Percentiles rank a stretch among this genome's conserved stretches.
phyloP scores from a whole-genome alignment of 1,140 invertebrate genomes.

The Subanguina moxae region DNA sequence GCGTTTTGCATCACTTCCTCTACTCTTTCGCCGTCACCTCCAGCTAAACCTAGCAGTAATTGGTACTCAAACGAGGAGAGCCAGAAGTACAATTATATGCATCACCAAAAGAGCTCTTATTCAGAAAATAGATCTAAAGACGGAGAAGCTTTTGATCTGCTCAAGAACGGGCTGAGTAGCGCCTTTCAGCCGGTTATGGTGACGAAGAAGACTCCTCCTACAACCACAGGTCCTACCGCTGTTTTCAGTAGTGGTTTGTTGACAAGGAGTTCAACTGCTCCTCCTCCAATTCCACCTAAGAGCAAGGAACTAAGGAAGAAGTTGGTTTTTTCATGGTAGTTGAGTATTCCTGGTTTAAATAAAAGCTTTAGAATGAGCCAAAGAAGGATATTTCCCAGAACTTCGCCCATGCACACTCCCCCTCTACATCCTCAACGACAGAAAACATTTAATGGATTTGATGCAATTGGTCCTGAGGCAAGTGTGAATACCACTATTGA shows the following conservation, averaged over 20 bases:
- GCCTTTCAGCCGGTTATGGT: constrained; percentile 4
- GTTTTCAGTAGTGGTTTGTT: background rate
- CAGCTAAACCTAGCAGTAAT: background rate
- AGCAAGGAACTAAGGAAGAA: background rate
- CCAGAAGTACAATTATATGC: background rate
- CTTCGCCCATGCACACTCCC: too few species aligned
- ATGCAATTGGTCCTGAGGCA: too few species aligned
- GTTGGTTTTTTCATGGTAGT: background rate
- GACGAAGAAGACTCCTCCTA: too few species aligned
- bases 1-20: constrained; percentile 3
- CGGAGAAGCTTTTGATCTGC: background rate
- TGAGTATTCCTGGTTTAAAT: too few species aligned
- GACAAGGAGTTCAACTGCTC: background rate
- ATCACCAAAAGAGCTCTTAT: background rate
- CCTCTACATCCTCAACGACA: too few species aligned
- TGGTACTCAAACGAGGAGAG: background rate
- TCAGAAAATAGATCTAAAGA: background rate
- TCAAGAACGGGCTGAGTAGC: background rate
- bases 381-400: too few species aligned
- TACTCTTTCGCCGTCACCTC: background rate
- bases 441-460: too few species aligned
- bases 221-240: too few species aligned
- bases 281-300: background rate
- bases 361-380: too few species aligned
- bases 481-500: too few species aligned